Evolutionary conservation across 2,113 vertebrate genomes (phyloP).

Genomic region (Balaenoptera acutorostrata): DNA sequence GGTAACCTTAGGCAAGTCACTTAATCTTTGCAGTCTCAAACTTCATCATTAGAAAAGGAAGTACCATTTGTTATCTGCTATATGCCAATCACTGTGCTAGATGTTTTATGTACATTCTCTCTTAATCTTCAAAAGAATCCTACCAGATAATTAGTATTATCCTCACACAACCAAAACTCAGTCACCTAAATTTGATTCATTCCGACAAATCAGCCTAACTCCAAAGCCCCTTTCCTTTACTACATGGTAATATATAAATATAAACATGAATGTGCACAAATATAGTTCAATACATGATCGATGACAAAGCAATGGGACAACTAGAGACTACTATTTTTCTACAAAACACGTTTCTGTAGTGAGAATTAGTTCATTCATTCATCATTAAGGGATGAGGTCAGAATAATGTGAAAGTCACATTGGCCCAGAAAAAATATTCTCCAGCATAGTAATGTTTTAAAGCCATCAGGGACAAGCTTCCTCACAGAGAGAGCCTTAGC

Average conservation of each 20-base stretch:
- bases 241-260: background rate
- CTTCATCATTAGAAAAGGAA: background rate
- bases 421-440: slow-evolving; percentile 5
- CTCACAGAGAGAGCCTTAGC: background rate
- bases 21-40: background rate
- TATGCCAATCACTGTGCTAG: background rate
- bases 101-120: background rate
- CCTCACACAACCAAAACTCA: background rate
- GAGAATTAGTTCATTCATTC: background rate
- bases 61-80: background rate
- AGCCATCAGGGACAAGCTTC: background rate
- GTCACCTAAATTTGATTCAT: background rate
- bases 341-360: background rate
- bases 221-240: background rate
- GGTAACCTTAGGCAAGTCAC: background rate
- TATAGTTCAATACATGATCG: background rate
- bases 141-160: background rate
- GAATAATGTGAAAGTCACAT: background rate
- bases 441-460: background rate
- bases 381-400: background rate
- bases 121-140: slow-evolving; percentile 14
- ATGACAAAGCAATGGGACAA: background rate
- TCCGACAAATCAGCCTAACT: background rate
- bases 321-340: background rate
- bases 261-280: background rate